A percentile compares a stretch with the other conserved stretches of the same genome.
These are phyloP conservation scores for Dreissena polymorpha DNA, from an alignment of 1,140 invertebrate genomes.

Conservation along the genomic window DNA sequence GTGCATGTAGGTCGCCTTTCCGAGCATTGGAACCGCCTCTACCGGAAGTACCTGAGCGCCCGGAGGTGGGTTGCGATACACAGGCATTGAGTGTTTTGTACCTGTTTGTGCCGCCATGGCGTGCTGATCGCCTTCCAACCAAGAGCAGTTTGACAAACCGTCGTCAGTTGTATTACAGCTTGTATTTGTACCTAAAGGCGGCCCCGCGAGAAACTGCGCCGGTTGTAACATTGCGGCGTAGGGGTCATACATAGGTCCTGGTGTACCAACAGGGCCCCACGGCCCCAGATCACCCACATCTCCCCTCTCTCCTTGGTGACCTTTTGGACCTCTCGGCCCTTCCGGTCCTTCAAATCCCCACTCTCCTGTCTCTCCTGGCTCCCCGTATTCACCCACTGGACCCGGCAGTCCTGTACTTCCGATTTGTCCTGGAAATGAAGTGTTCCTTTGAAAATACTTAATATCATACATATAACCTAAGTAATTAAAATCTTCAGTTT, in stretches of 20 bases:
- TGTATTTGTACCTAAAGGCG: neutral
- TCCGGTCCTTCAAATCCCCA: neutral
- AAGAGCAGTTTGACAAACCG: neutral
- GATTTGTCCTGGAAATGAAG: neutral
- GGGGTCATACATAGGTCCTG: neutral
- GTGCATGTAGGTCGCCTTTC: neutral
- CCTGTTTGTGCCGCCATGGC: no score
- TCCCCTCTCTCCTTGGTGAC: neutral
- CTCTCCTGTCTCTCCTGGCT: slow-evolving; percentile 3
- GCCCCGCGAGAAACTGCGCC: neutral
- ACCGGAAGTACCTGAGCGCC: neutral
- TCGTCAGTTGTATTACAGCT: neutral
- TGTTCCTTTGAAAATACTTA: neutral
- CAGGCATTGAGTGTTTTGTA: neutral
- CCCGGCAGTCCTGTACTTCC: slow-evolving; percentile 12
- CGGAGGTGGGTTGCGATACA: neutral
- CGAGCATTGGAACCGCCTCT: neutral
- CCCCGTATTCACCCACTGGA: slow-evolving; percentile 3
- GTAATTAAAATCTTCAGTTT: no score
- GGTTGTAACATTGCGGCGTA: neutral
- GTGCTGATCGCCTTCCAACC: no score
- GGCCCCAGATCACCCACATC: neutral
- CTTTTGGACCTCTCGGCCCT: neutral
- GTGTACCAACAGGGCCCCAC: neutral
- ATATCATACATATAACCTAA: no score